phyloP scores from a whole-genome alignment of 2,888 invertebrate species.

The Antheraea assamensis region DNA sequence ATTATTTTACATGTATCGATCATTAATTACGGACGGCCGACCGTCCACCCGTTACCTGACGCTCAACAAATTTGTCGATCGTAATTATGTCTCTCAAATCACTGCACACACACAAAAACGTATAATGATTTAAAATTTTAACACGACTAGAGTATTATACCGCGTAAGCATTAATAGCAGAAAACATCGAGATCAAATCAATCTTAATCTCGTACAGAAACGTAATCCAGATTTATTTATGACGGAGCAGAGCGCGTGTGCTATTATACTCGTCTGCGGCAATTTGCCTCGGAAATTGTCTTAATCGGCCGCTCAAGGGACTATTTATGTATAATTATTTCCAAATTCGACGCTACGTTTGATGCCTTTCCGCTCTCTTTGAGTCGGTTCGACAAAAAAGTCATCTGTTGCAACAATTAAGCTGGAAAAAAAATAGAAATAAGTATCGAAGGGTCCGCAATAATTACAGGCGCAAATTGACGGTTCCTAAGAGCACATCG shows the following conservation, averaged over 20 bases:
- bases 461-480: slow-evolving; percentile 82
- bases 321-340: slow-evolving; percentile 83
- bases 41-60: slow-evolving; percentile 74
- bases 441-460: slow-evolving; percentile 82
- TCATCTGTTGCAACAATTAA: slow-evolving; percentile 83
- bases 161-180: slow-evolving; percentile 75
- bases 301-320: slow-evolving; percentile 83
- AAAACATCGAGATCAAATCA: slow-evolving; percentile 80
- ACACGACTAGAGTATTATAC: slow-evolving; percentile 73
- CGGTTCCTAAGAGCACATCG: slow-evolving; percentile 74
- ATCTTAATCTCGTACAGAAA: slow-evolving; percentile 82
- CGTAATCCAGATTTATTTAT: slow-evolving; percentile 83
- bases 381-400: slow-evolving; percentile 81
- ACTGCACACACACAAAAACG: slow-evolving; percentile 64
- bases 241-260: slow-evolving; percentile 77
- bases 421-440: slow-evolving; percentile 77
- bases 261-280: slow-evolving; percentile 82
- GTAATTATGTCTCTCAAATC: slow-evolving; percentile 77
- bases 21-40: slow-evolving; percentile 75
- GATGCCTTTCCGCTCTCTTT: slow-evolving; percentile 83
- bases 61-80: slow-evolving; percentile 77
- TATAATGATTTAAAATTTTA: slow-evolving; percentile 76
- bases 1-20: slow-evolving; percentile 82
- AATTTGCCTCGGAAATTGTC: slow-evolving; percentile 82
- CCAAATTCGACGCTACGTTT: slow-evolving; percentile 82